Conservation (phyloP, 2,113 vertebrate genomes). For the Channa maculata region DNA sequence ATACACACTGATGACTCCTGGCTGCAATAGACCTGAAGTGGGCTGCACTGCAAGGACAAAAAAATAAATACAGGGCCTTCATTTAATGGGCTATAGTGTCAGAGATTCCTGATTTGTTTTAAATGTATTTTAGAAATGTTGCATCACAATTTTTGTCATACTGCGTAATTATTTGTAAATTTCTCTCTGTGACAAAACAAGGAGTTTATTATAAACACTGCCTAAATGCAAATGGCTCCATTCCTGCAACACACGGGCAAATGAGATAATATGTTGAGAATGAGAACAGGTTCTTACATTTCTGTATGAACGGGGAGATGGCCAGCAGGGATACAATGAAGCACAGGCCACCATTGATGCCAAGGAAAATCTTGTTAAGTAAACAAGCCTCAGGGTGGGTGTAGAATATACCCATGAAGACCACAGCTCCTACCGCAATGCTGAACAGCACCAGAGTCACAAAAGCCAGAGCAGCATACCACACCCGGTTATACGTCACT, state of each 20-base stretch:
- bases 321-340: conserved; percentile 90
- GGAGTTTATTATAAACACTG: too few relatives aligned
- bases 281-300: conserved; percentile 83
- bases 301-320: conserved; percentile 93
- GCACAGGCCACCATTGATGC: conserved; percentile 91
- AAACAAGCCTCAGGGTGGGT: conserved; percentile 87
- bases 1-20: conserved; percentile 95
- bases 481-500: conserved; percentile 88
- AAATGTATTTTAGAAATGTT: conserved; percentile 7
- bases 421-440: conserved; percentile 86
- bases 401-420: conserved; percentile 91
- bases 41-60: conserved; percentile 87
- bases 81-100: neutral
- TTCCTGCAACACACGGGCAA: neutral
- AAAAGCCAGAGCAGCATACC: conserved; percentile 91
- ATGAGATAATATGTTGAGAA: conserved; percentile 13
- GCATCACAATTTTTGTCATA: neutral
- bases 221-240: neutral
- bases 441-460: conserved; percentile 91
- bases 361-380: conserved; percentile 93
- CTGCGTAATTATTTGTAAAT: neutral
- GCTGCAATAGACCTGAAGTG: conserved; percentile 93
- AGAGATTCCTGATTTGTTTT: neutral
- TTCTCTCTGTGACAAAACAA: neutral
- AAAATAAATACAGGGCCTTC: neutral